Evolutionary conservation across 2,888 invertebrate species (phyloP).

Genomic region (Phragmatobia fuliginosa): DNA sequence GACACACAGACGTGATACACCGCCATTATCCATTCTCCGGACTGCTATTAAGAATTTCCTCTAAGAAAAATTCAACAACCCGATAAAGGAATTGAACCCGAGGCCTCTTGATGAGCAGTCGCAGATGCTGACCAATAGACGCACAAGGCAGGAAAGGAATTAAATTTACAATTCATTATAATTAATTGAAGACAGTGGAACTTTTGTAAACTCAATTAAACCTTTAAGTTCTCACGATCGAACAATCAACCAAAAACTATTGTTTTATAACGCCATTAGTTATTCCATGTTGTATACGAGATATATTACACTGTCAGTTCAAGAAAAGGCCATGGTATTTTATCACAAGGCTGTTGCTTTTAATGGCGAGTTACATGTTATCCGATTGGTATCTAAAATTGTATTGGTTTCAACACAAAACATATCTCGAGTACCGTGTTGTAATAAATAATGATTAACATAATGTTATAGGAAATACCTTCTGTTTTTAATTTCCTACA

Average conservation of each 20-base stretch:
- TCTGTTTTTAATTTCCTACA: too few relatives aligned
- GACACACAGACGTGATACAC: too few relatives aligned
- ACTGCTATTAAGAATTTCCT: too few relatives aligned
- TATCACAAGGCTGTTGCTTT: neutral
- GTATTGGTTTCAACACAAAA: neutral
- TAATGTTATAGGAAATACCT: neutral
- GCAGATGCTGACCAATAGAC: too few relatives aligned
- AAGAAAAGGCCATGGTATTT: neutral
- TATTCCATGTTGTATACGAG: neutral
- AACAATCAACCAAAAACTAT: neutral
- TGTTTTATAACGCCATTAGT: neutral
- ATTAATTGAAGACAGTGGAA: neutral
- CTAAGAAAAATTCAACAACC: too few relatives aligned
- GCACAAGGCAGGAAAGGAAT: too few relatives aligned
- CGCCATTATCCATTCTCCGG: too few relatives aligned
- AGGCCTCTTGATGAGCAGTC: too few relatives aligned
- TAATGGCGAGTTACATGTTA: neutral
- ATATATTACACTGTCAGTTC: neutral
- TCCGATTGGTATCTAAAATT: neutral
- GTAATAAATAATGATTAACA: neutral
- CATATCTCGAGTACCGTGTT: neutral
- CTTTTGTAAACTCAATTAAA: neutral
- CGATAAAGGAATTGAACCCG: too few relatives aligned
- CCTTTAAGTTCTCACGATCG: neutral
- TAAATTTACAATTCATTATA: neutral